Evolutionary conservation across 2,113 vertebrate genomes (phyloP).

Genomic region (Sinocyclocheilus anshuiensis): DNA sequence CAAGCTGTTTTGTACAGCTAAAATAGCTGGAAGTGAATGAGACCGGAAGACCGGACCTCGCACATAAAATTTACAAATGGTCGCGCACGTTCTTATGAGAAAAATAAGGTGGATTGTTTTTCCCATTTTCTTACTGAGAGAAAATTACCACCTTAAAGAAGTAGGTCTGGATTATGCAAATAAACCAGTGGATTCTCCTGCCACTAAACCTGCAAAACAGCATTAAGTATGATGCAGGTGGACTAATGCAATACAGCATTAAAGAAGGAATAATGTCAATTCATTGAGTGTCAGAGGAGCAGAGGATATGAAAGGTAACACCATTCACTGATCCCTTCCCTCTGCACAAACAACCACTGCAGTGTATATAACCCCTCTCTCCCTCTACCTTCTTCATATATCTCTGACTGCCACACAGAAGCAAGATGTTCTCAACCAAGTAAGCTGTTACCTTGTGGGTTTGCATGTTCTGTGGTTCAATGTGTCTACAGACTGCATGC

Average conservation of each 20-base stretch:
- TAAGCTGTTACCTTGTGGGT: slow-evolving; percentile 72
- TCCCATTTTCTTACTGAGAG: not conserved
- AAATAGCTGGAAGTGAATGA: no score
- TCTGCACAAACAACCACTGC: slow-evolving; percentile 16
- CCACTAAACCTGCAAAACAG: not conserved
- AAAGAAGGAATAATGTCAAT: slow-evolving; percentile 2
- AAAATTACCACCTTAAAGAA: not conserved
- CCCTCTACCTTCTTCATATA: slow-evolving; percentile 54
- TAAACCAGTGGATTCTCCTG: not conserved
- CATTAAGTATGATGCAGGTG: slow-evolving; percentile 1
- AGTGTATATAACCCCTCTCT: slow-evolving; percentile 50
- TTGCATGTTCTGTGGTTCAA: slow-evolving; percentile 76
- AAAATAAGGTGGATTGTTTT: not conserved
- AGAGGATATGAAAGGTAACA: slow-evolving; percentile 5
- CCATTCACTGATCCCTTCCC: slow-evolving; percentile 13
- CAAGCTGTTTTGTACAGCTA: no score
- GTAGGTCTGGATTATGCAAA: not conserved
- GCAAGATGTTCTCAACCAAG: slow-evolving; percentile 84
- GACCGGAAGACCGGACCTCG: no score
- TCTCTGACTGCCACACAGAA: slow-evolving; percentile 73
- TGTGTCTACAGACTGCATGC: slow-evolving; percentile 73
- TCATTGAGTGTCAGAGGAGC: not conserved
- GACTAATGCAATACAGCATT: slow-evolving; percentile 15
- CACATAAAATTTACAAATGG: no score
- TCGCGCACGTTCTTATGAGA: no score